Evolutionary conservation across 2,888 invertebrate genomes (phyloP), one percentile per base, ranked within the genome.

Genomic region (Margaritifera margaritifera): DNA sequence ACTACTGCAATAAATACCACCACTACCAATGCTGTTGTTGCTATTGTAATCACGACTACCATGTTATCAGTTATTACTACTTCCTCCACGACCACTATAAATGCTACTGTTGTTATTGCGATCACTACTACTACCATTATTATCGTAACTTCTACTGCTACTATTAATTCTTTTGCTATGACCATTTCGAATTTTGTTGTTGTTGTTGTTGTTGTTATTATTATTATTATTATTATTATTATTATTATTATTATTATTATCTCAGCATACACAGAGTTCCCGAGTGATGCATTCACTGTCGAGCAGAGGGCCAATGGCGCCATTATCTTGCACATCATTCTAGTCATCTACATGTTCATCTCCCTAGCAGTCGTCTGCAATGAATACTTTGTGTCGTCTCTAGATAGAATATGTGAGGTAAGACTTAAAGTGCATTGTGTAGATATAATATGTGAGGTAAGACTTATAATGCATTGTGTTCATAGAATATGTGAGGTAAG

Each of bases 381-480:
- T 89, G 95, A 95, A 88, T 97, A 95, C 91, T 97, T 97, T 90
- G 96, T 97, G 64, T 95, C 96, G 20, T 95, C 96, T 56, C 94
- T 97, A 76, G 96, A 95, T 89, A 94, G 93, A 89, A 94, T 96
- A 90, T 96, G 96, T 89, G 93, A 94, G 87, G 86, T 86, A 71
- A 71, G 75, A 67, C 19, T 55, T 27, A 27, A 25, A 3, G 19
- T 24, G 18, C 18, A 64, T 42, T 56, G 27, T 60, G 27, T 52
- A 18, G n/a, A 53, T 54, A 54, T 63, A 27, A 52, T 51, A 27
- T 96, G 96, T 89, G 93, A 94, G 87, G 86, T 86, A 71, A 71
- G 75, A 67, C 19, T 55, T 27, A 27, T 19, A 3, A n/a, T 24
- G 18, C 18, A 64, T 42, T 56, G 27, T 60, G 27, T 52, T 11